A percentile compares a stretch with the other conserved stretches of the same genome.
These are phyloP conservation scores for Artibeus lituratus DNA, from an alignment of 2,797 vertebrate species.

Conservation along the genomic window DNA sequence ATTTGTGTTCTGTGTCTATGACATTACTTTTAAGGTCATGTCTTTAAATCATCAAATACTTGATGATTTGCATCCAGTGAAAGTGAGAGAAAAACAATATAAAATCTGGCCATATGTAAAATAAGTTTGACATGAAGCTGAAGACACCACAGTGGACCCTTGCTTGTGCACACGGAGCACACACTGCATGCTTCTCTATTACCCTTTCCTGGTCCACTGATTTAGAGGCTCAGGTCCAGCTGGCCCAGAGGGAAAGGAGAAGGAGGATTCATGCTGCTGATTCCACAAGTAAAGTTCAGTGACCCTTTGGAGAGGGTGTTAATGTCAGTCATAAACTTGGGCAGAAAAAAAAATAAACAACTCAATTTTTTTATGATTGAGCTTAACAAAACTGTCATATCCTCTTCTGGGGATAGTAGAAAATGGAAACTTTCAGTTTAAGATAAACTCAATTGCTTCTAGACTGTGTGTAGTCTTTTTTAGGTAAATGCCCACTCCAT, in stretches of 20 bases:
- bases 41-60: not conserved
- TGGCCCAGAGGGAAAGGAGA: not conserved
- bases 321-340: not conserved
- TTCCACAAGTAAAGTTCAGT: not conserved
- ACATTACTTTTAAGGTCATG: not conserved
- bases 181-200: rapidly evolving
- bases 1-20: not conserved
- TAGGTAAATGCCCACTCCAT: not conserved
- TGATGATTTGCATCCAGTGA: not conserved
- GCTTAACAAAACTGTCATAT: not conserved
- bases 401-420: not conserved
- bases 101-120: not conserved
- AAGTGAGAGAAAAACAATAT: not conserved
- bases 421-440: not conserved
- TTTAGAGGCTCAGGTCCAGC: not conserved
- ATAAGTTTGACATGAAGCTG: not conserved
- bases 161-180: rapidly evolving
- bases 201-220: not conserved
- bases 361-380: not conserved
- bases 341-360: not conserved
- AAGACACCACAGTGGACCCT: not conserved
- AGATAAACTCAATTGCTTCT: not conserved
- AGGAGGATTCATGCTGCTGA: not conserved
- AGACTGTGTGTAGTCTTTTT: not conserved
- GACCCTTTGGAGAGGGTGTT: not conserved